Evolutionary conservation across 2,113 vertebrate species (phyloP), one percentile per base, ranked within the genome.

Genomic region (Chauna torquata): DNA sequence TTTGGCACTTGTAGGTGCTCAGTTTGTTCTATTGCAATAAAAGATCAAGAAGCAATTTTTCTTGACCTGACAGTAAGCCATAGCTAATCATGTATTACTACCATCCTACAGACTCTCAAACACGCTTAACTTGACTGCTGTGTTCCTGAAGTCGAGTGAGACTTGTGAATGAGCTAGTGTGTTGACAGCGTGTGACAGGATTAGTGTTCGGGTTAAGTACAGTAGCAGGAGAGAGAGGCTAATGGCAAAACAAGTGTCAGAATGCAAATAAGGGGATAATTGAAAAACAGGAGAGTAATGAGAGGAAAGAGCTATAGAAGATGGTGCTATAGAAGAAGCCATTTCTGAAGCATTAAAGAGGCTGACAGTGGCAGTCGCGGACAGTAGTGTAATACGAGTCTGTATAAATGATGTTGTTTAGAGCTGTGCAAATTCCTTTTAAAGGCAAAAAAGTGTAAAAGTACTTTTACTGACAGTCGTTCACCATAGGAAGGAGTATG

Each of bases 401-500:
- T 45, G 30, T 62, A 4, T 52, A 55, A 70, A 34, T 42, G 40
- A 34, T 28, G 11, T 14, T 34, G 30, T 47, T 66, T 12, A 50
- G 22, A 71, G n/a, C 30, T n/a, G 40, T 59, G 54, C 34, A 34
- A 27, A 52, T 62, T 3, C 25, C 22, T 83, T 90, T 59, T n/a
- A 44, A 49, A 70, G 19, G 30, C 18, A 49, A 36, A 74, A 74
- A 61, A 1, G 0, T 6, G 12, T 32, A 25, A 17, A 68, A 24
- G 2, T 3, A 5, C 23, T 49, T 32, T 8, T 32, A 0, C 34
- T 59, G 15, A 1, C 4, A 42, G 9, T 10, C 2, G 0, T 40
- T 27, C 0, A 18, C 20, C 38, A 11, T 55, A 32, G 22, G 23
- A 75, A 57, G 22, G 38, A 44, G 34, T 32, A 42, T 30, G n/a